A percentile compares a stretch with the other conserved stretches of the same genome.
phyloP scores from a whole-genome alignment of 2,888 invertebrate species.

The Strigamia maritima region DNA sequence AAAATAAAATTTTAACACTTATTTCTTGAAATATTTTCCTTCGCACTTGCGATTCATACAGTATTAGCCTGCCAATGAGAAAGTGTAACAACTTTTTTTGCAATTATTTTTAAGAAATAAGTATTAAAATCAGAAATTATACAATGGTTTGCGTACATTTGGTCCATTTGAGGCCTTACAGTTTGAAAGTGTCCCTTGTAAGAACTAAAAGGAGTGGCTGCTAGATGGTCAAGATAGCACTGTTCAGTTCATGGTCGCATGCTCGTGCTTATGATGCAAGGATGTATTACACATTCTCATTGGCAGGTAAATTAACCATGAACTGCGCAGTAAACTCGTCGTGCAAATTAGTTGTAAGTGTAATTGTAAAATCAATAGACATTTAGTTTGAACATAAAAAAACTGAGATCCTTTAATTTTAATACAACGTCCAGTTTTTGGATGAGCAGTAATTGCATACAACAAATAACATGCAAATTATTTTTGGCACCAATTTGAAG shows the following conservation, averaged over 20 bases:
- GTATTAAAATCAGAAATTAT: background rate
- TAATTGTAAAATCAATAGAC: background rate
- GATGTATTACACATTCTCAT: background rate
- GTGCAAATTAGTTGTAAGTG: background rate
- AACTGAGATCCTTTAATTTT: background rate
- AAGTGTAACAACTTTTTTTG: background rate
- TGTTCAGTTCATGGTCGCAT: background rate
- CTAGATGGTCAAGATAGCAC: background rate
- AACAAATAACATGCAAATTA: constrained; percentile 16
- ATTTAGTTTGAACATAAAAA: background rate
- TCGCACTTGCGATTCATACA: background rate
- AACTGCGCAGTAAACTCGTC: background rate
- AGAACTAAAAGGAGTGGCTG: no score
- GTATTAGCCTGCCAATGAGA: background rate
- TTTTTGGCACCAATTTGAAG: background rate
- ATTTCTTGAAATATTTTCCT: background rate
- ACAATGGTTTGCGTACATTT: background rate
- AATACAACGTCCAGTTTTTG: background rate
- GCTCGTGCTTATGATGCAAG: background rate
- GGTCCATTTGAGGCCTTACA: no score
- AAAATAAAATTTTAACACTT: background rate
- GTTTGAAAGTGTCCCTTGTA: no score
- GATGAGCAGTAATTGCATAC: constrained; percentile 1
- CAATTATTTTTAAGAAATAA: background rate
- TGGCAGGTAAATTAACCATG: background rate